Percentiles rank a stretch among this genome's conserved stretches.
Evolutionary conservation across 2,888 invertebrate species (phyloP).

Genomic region (Leptopilina syphax): DNA sequence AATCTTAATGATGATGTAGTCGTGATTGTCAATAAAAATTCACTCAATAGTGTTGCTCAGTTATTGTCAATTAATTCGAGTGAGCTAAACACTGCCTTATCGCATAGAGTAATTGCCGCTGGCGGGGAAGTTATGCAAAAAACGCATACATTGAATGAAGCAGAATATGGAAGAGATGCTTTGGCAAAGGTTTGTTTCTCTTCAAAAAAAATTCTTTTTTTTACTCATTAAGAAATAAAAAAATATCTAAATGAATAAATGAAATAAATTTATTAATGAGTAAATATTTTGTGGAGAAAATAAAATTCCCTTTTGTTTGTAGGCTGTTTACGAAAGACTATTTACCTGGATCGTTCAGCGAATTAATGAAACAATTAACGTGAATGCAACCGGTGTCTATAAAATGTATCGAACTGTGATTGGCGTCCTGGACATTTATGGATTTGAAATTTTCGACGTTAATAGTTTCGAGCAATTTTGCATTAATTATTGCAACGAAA

Average conservation of each 20-base stretch:
- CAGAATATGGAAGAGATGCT: conserved; percentile 93
- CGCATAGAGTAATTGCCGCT: conserved; percentile 93
- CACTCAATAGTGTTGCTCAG: conserved; percentile 82
- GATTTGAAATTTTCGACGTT: conserved; percentile 97
- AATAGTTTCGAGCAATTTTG: conserved; percentile 99
- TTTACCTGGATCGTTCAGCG: conserved; percentile 96
- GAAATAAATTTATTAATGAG: too few relatives aligned
- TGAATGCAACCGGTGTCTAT: conserved; percentile 78
- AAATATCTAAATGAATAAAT: too few relatives aligned
- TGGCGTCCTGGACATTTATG: conserved; percentile 98
- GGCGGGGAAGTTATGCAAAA: conserved; percentile 95
- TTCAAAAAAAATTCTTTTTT: too few relatives aligned
- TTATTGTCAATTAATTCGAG: conserved; percentile 79
- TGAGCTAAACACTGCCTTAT: conserved; percentile 86
- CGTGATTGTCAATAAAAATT: conserved; percentile 80
- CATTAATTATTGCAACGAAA: conserved; percentile 99
- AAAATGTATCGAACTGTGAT: conserved; percentile 87
- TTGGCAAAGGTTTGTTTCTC: conserved; percentile 85
- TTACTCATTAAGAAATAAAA: too few relatives aligned
- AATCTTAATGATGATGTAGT: conserved; percentile 80
- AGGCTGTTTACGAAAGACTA: conserved; percentile 95
- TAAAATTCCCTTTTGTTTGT: conserved; percentile 27
- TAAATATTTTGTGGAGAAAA: too few relatives aligned
- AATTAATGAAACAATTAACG: conserved; percentile 94
- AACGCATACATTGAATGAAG: conserved; percentile 90